Evolutionary conservation across 2,888 invertebrate genomes (phyloP).

Genomic region (Xestia xanthographa): DNA sequence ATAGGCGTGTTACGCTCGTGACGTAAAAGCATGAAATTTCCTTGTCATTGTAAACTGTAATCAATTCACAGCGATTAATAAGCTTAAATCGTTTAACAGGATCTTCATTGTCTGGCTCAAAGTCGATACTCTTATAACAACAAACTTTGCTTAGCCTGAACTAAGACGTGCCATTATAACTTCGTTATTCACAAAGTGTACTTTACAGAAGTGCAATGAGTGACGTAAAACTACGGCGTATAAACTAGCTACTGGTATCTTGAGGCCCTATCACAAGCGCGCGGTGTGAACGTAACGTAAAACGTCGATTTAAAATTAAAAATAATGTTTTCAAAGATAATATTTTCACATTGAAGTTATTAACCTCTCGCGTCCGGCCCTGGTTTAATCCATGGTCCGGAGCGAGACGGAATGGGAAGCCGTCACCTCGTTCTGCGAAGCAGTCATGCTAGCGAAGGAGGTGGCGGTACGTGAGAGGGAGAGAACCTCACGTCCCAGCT

Average conservation of each 20-base stretch:
- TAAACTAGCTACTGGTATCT: slow-evolving; percentile 2
- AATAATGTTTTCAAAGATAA: no score
- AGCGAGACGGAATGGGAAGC: no score
- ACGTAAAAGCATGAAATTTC: slow-evolving; percentile 1
- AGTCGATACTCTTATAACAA: slow-evolving; percentile 42
- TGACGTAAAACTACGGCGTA: slow-evolving; percentile 15
- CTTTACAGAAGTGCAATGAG: slow-evolving; percentile 52
- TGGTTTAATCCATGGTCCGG: no score
- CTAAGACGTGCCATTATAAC: slow-evolving; percentile 51
- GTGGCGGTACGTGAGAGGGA: no score
- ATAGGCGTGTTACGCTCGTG: not conserved
- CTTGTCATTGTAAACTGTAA: slow-evolving; percentile 18
- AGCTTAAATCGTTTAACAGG: slow-evolving; percentile 38
- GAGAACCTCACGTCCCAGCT: no score
- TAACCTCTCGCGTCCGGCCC: no score
- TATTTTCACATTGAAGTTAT: no score
- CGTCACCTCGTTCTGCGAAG: no score
- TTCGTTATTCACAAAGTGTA: slow-evolving; percentile 50
- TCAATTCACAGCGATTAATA: slow-evolving; percentile 24
- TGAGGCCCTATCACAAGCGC: not conserved
- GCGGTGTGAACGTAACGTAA: not conserved
- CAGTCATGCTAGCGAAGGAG: no score
- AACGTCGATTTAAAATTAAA: no score
- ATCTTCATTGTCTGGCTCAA: slow-evolving; percentile 43
- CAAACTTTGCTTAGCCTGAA: slow-evolving; percentile 51